These are phyloP conservation scores for Trichonephila clavipes DNA, from an alignment of 1,140 invertebrate species.

Conservation along the genomic window DNA sequence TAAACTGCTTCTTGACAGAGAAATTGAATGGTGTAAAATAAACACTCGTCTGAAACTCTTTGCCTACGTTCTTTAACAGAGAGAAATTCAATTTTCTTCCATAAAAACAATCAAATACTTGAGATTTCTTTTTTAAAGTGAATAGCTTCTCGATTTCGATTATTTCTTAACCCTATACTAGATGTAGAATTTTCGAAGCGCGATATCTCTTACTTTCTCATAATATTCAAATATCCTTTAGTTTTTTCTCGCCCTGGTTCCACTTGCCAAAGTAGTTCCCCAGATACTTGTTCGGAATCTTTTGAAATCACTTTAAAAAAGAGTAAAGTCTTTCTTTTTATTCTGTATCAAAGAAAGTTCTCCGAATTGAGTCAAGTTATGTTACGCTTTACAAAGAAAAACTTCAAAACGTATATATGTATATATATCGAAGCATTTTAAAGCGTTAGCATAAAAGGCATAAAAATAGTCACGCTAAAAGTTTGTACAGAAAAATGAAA, in stretches of 20 bases:
- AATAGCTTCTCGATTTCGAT: neutral
- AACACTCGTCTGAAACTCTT: neutral
- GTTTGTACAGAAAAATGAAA: no score
- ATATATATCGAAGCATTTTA: no score
- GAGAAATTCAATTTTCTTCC: neutral
- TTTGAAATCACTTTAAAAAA: neutral
- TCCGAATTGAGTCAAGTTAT: neutral
- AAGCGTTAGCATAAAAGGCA: no score
- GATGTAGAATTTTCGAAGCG: neutral
- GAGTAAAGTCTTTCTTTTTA: neutral
- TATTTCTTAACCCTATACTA: neutral
- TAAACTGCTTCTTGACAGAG: neutral
- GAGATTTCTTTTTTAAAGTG: neutral
- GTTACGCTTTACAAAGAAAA: neutral
- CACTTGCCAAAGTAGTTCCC: neutral
- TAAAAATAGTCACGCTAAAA: no score
- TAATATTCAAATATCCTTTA: neutral
- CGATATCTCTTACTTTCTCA: neutral
- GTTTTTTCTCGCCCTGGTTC: neutral
- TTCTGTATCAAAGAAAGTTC: neutral
- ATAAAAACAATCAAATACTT: neutral
- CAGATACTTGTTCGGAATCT: neutral
- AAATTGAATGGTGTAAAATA: neutral
- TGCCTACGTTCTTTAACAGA: neutral
- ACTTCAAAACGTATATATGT: neutral